Conservation (phyloP, 2,888 invertebrate genomes). For the Resseliella maxima region DNA sequence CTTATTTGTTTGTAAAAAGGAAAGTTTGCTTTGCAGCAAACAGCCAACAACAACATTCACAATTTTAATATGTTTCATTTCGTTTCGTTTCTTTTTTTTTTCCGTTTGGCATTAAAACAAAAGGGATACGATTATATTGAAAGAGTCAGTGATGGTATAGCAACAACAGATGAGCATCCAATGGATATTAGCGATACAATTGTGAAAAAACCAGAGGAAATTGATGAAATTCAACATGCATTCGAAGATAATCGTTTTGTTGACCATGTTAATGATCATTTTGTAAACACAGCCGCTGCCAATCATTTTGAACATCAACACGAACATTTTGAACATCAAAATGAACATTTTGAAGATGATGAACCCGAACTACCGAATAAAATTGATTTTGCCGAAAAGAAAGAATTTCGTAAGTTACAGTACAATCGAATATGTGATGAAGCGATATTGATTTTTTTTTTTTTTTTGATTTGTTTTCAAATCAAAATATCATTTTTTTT, state of each 20-base stretch:
- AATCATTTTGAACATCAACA: slow-evolving; percentile 44
- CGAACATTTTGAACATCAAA: slow-evolving; percentile 8
- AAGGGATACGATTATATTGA: slow-evolving; percentile 11
- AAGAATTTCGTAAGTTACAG: slow-evolving; percentile 49
- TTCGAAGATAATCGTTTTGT: slow-evolving; percentile 44
- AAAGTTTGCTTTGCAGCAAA: too few relatives aligned
- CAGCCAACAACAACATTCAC: neutral
- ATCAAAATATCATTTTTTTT: neutral
- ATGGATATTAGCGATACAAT: neutral
- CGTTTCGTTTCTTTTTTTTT: neutral
- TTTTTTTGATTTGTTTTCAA: neutral
- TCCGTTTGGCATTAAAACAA: neutral
- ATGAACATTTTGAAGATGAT: slow-evolving; percentile 33
- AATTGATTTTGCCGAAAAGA: slow-evolving; percentile 57
- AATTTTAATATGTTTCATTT: neutral
- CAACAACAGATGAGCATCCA: neutral
- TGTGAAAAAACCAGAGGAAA: slow-evolving; percentile 4
- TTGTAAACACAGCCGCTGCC: neutral
- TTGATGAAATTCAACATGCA: slow-evolving; percentile 14
- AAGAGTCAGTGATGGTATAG: neutral
- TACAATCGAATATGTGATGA: neutral
- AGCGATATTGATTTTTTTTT: neutral
- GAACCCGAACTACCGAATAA: slow-evolving; percentile 38
- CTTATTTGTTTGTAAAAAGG: too few relatives aligned
- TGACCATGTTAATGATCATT: slow-evolving; percentile 18